A percentile compares a stretch with the other conserved stretches of the same genome.
phyloP scores from a whole-genome alignment of 2,888 invertebrate genomes.

The Hipparchia semele region DNA sequence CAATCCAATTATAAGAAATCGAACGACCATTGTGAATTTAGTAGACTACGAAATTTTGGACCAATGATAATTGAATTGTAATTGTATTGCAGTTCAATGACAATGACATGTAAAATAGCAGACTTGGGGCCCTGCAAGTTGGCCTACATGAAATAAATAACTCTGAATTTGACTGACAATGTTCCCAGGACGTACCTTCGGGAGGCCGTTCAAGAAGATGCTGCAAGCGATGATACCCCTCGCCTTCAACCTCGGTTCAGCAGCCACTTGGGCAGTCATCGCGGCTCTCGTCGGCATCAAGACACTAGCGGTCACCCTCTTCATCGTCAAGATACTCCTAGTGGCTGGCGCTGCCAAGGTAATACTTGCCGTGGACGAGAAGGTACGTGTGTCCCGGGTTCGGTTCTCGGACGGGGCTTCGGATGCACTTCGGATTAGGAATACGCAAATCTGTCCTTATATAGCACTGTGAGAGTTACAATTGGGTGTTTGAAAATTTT shows the following conservation, averaged over 20 bases:
- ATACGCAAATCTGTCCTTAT: too few species aligned
- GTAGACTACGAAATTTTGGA: too few species aligned
- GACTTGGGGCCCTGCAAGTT: too few species aligned
- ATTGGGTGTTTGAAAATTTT: too few species aligned
- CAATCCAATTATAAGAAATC: too few species aligned
- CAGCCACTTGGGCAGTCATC: constrained; percentile 76
- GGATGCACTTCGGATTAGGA: not conserved
- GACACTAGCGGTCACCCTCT: constrained; percentile 64
- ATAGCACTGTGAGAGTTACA: too few species aligned
- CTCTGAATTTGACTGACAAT: too few species aligned
- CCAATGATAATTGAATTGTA: too few species aligned
- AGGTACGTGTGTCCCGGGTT: constrained; percentile 15
- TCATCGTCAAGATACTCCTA: constrained; percentile 69
- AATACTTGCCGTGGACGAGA: constrained; percentile 12
- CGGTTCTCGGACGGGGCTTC: not conserved
- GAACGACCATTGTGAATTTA: too few species aligned
- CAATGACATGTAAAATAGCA: too few species aligned
- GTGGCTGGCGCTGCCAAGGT: constrained; percentile 75
- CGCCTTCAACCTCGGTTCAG: constrained; percentile 74
- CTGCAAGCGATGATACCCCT: constrained; percentile 67
- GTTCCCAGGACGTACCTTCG: constrained; percentile 64
- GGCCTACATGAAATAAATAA: too few species aligned
- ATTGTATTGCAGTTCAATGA: too few species aligned
- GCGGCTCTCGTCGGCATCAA: constrained; percentile 75
- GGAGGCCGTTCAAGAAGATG: constrained; percentile 72